Evolutionary conservation across 2,888 invertebrate genomes (phyloP), one percentile per base, ranked within the genome.

Genomic region (Tetrapedia diversipes): DNA sequence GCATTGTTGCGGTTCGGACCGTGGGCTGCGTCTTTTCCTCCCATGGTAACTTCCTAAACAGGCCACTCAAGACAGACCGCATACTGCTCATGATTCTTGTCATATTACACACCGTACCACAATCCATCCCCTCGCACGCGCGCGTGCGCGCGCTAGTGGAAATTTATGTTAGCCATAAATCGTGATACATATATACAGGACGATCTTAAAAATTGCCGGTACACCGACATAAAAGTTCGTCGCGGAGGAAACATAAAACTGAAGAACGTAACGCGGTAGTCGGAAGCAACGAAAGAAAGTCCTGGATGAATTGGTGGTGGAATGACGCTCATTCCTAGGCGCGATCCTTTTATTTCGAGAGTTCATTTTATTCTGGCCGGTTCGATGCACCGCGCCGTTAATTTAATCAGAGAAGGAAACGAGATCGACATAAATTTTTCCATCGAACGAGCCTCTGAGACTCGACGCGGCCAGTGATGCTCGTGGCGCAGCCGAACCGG

Each of bases 1-100:
- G 77, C 73, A 68, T 77, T 77, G 80, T 80, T 69, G 77, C 72
- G 77, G 80, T 60, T 45, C 49, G n/a, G 37, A 34, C 59, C 56
- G 41, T 56, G 24, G 60, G 14, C 43, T 49, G 61, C 64, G 32
- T 47, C 69, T 61, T 54, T 57, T 54, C 27, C 7, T 51, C 24
- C 37, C 19, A 16, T 41, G n/a, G 32, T 32, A 67, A 60, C 64
- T 56, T 68, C 67, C 67, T 65, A 80, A 80, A 79, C 63, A 61
- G 53, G n/a, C 41, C 43, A 22, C 32, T 43, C 54, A 45, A 69
- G 54, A 54, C 34, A 53, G 63, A 22, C 60, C 39, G 51, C 49
- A 56, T 49, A 24, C n/a, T 22, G 57, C 39, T 45, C 57, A 47
- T 77, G 57, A 68, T 57, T 78, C 77, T 69, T 66, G 65, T 77